Percentiles rank a stretch among this genome's conserved stretches.
These are phyloP conservation scores for Balanococcus diminutus DNA, from an alignment of 2,888 invertebrate species.

Conservation along the genomic window DNA sequence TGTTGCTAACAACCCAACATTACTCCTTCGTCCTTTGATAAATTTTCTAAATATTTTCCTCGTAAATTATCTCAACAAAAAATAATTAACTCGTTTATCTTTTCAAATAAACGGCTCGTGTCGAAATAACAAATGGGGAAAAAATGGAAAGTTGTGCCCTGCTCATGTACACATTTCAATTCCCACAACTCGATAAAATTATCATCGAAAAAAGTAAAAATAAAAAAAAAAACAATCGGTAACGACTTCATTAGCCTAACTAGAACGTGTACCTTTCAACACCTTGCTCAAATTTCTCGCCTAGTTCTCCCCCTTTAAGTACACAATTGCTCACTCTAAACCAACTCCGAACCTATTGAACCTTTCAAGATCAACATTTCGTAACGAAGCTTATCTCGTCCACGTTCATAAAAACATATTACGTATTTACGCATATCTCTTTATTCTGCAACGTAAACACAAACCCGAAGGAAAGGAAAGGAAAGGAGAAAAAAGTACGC, in stretches of 20 bases:
- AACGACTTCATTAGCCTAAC: background rate
- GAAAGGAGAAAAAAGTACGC: background rate
- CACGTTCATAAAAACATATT: background rate
- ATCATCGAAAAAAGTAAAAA: background rate
- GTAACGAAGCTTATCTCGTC: slow-evolving; percentile 6
- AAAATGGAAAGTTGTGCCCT: background rate
- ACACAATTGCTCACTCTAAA: background rate
- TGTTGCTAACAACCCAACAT: no score
- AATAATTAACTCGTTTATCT: no score
- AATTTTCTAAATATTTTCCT: no score
- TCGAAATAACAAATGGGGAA: background rate
- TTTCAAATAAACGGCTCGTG: background rate
- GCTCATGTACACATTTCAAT: background rate
- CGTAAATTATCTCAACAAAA: no score
- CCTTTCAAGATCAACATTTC: slow-evolving; percentile 36
- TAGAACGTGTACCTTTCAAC: background rate
- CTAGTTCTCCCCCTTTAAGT: background rate
- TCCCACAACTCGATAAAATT: background rate
- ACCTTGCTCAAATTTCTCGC: slow-evolving; percentile 36
- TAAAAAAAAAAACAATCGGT: background rate
- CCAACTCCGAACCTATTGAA: background rate
- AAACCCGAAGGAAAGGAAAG: no score
- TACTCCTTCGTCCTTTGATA: no score
- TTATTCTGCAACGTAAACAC: slow-evolving; percentile 13
- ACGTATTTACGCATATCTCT: slow-evolving; percentile 31